Evolutionary conservation across 2,797 vertebrate genomes (phyloP), one percentile per base, ranked within the genome.

Genomic region (Chelonia mydas): DNA sequence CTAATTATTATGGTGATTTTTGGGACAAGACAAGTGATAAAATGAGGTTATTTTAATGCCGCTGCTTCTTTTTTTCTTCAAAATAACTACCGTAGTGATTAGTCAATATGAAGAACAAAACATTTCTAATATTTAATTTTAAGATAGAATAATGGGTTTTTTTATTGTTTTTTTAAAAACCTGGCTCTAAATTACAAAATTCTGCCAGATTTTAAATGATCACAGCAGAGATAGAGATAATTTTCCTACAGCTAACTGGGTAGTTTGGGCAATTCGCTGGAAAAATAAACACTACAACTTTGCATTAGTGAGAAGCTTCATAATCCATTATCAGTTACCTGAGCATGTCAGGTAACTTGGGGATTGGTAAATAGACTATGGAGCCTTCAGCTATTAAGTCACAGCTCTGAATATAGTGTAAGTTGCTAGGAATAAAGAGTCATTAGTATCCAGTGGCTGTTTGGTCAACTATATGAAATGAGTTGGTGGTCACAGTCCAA

Each of bases 381-480:
- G 90, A 96, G 78, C 81, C 87, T 45, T 91, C 53, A 49, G 5
- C 79, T 80, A 57, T 88, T 90, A 94, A 91, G 86, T 93, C 95
- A 81, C 79, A 94, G 68, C 90, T 89, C 78, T 49, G 74, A 92
- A 81, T 81, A 81, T n/a, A 92, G 89, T 90, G 90, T 89, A 86
- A 96, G 86, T 94, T 97, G 55, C 86, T 91, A 45, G 83, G 95
- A 84, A 95, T 95, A 97, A 96, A 79, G 83, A 12, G 7, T 93
- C 92, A 49, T 93, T 83, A 87, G 86, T 94, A 95, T 78, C 81
- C 93, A 89, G 87, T 93, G 87, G 87, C 88, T 96, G 92, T 93
- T 81, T 94, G 95, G 91, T 96, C 95, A 97, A 96, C 93, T 95
- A 96, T 93, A 90, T 94, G 92, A 96, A 98, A 97, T 94, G 87